These are phyloP conservation scores for Mercenaria mercenaria DNA, from an alignment of 1,140 invertebrate genomes.

Conservation along the genomic window DNA sequence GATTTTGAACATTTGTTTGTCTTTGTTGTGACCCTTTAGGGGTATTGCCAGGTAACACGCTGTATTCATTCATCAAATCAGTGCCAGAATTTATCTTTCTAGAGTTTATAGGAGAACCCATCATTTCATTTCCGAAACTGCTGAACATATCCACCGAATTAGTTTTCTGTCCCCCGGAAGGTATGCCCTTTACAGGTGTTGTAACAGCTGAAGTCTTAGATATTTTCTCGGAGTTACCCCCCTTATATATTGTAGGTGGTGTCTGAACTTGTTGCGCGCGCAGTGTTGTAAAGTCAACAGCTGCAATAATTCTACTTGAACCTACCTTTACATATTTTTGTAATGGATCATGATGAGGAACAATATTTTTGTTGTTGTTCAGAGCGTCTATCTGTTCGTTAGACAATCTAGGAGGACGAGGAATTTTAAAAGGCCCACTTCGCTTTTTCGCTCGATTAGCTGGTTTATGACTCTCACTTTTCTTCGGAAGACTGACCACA, in stretches of 20 bases:
- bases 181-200: background rate
- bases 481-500: background rate
- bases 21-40: too few relatives aligned
- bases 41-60: background rate
- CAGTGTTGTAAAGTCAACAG: slow-evolving; percentile 11
- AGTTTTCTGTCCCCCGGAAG: too few relatives aligned
- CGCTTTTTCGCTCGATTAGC: background rate
- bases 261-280: slow-evolving; percentile 5
- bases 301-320: slow-evolving; percentile 26
- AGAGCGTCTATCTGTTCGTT: slow-evolving; percentile 31
- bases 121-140: slow-evolving; percentile 18
- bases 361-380: slow-evolving; percentile 14
- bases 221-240: too few relatives aligned
- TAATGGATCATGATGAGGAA: slow-evolving; percentile 27
- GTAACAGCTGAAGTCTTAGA: background rate
- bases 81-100: background rate
- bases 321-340: slow-evolving; percentile 51
- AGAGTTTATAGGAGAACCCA: background rate
- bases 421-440: slow-evolving; percentile 24
- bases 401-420: slow-evolving; percentile 21
- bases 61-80: slow-evolving; percentile 15
- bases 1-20: too few relatives aligned
- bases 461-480: background rate
- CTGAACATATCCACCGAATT: background rate
- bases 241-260: background rate